phyloP scores from a whole-genome alignment of 2,888 invertebrate genomes.

The Drosophila kokeensis region DNA sequence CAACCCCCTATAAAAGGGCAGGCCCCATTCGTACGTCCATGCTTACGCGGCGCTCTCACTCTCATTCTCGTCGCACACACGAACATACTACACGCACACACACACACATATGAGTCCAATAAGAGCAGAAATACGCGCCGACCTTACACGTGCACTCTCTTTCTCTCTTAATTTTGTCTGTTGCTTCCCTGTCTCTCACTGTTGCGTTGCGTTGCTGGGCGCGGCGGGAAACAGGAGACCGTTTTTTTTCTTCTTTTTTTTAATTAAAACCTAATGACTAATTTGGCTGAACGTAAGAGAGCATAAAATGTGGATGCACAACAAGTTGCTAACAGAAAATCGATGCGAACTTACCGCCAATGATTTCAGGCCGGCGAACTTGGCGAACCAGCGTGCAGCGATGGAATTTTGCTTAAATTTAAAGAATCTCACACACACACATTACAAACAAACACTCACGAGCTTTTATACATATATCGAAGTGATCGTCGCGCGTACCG shows the following conservation, averaged over 20 bases:
- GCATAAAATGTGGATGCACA: constrained; percentile 33
- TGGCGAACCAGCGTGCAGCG: constrained; percentile 23
- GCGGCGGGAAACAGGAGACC: constrained; percentile 74
- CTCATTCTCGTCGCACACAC: constrained; percentile 28
- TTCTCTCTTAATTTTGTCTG: constrained; percentile 62
- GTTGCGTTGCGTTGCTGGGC: constrained; percentile 55
- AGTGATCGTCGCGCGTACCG: constrained; percentile 48
- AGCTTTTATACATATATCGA: constrained; percentile 27
- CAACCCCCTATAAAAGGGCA: constrained; percentile 44
- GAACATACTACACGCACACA: constrained; percentile 14
- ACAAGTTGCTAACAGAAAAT: constrained; percentile 57
- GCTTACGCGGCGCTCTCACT: constrained; percentile 36
- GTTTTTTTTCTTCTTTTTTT: constrained; percentile 55
- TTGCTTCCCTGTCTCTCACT: constrained; percentile 62
- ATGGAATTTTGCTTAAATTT: constrained; percentile 65
- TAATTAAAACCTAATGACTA: constrained; percentile 74
- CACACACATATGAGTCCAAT: neutral
- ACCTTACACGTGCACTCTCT: constrained; percentile 64
- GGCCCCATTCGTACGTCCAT: constrained; percentile 38
- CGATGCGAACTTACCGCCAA: constrained; percentile 65
- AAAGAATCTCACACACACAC: constrained; percentile 52
- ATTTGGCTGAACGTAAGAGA: constrained; percentile 45
- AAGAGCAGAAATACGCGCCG: constrained; percentile 19
- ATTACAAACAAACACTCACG: constrained; percentile 9
- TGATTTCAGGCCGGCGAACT: constrained; percentile 55